Evolutionary conservation across 92 coral and sea anemone species (phyloP), one percentile per base, ranked within the genome.

Genomic region (Hydrozoanthus gracilis): DNA sequence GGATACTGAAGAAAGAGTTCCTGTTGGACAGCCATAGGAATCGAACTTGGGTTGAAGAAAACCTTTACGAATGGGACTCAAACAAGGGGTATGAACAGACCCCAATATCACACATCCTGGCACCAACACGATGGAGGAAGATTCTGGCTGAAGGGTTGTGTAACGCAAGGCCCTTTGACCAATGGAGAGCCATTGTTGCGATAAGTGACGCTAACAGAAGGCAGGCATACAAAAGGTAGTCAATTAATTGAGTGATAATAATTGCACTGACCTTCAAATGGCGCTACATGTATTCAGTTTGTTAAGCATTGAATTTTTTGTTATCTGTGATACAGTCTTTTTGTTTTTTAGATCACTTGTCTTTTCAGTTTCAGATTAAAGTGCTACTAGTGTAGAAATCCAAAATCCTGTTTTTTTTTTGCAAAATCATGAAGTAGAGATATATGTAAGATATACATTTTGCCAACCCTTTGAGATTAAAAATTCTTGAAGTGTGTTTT

Each of bases 111-210:
- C 95, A 93, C 27, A 44, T 91, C 11, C 85, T 90, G 5, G 95
- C 99, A 5, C 99, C 99, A n/a, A 84, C 51, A 65, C 92, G 98
- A 48, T 96, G 98, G 99, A 95, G 98, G 52, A 82, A 47, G 61
- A 73, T 76, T 3, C 87, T 87, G 60, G 76, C 27, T n/a, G 45
- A 87, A 9, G 75, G 79, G 17, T 79, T 78, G 49, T 49, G 72
- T 12, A 46, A 80, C 6, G 39, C 20, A 51, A 94, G 93, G 35
- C 98, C 98, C 7, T 95, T 91, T 89, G 78, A 79, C 44, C 89
- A 83, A 27, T 96, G 99, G 98, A 92, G 74, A 77, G 98, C 92
- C 17, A 69, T 95, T 51, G 93, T 96, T 16, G 88, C 76, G 3
- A 84, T 96, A n/a, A 87, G 88, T 51, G 98, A 95, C 78, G 84